These are phyloP conservation scores for Galeruca laticollis DNA, from an alignment of 2,888 invertebrate genomes.

Conservation along the genomic window DNA sequence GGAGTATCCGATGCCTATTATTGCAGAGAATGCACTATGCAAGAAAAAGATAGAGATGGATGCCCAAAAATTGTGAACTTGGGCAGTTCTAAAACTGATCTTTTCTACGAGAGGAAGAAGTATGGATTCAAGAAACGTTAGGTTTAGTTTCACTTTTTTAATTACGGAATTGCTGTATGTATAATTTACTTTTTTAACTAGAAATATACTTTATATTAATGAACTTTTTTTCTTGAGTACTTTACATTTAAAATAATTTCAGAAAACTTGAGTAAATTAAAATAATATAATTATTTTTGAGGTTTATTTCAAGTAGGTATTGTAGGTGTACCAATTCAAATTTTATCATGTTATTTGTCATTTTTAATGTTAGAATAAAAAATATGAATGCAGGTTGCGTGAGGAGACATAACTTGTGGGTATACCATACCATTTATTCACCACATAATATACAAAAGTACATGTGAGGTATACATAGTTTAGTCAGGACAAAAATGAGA, in stretches of 20 bases:
- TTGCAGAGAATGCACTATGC: conserved; percentile 99
- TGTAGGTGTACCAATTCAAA: too few relatives aligned
- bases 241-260: neutral
- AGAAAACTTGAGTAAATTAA: too few relatives aligned
- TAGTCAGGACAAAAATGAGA: too few relatives aligned
- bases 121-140: conserved; percentile 97
- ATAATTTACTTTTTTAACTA: conserved; percentile 11
- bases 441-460: too few relatives aligned
- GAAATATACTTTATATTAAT: conserved; percentile 7
- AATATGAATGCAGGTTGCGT: too few relatives aligned
- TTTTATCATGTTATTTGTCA: too few relatives aligned
- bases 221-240: neutral
- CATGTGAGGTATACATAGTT: too few relatives aligned
- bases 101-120: conserved; percentile 99
- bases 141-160: neutral
- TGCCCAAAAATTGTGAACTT: conserved; percentile 99
- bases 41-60: conserved; percentile 98
- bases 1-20: conserved; percentile 99
- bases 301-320: too few relatives aligned
- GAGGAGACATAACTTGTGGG: too few relatives aligned
- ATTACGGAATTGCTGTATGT: neutral
- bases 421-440: too few relatives aligned
- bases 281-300: too few relatives aligned
- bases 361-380: too few relatives aligned
- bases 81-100: conserved; percentile 98